Evolutionary conservation across 1,140 invertebrate genomes (phyloP), one percentile per base, ranked within the genome.

Genomic region (Eulimnadia texana): DNA sequence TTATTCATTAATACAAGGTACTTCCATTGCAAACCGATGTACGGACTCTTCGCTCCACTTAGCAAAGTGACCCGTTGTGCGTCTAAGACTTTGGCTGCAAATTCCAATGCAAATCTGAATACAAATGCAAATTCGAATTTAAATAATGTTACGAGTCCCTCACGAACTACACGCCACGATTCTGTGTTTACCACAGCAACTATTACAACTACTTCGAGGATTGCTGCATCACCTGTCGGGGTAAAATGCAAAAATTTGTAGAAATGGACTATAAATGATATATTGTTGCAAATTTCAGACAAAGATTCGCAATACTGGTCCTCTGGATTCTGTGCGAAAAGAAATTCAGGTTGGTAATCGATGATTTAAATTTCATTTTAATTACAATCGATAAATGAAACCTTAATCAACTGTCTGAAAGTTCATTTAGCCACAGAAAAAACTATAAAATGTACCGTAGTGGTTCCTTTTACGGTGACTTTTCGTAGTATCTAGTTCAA

Each of bases 41-140:
- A 86, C 72, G 95, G 94, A 1, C 76, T 98, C 27, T 98, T 98
- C 77, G 90, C 93, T 6, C 93, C 93, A 0, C 73, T 86, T 23
- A 80, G 85, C 67, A 94, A 94, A 78, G 86, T 94, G 51, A 84
- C 81, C 66, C 81, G 84, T 54, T 90, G 87, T 22, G 51, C 88
- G 84, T 27, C 59, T 25, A 59, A 11, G 27, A 22, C 79, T 60
- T 83, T 82, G 70, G 74, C 79, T 58, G 73, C 82, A 50, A 80
- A 76, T 76, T 58, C 70, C 76, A 23, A 74, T 79, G 16, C 76
- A 76, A 29, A 72, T 85, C 59, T 16, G 27, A 22, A 79, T 60
- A 83, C 82, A 70, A 74, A 79, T 58, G 73, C 82, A 50, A 80
- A 76, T 76, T 58, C 70, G 76, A 23, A 74, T 79, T n/a, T 76